Base-by-base conservation (phyloP, 1,140 invertebrate genomes). In the Drosophila gunungcola region DNA sequence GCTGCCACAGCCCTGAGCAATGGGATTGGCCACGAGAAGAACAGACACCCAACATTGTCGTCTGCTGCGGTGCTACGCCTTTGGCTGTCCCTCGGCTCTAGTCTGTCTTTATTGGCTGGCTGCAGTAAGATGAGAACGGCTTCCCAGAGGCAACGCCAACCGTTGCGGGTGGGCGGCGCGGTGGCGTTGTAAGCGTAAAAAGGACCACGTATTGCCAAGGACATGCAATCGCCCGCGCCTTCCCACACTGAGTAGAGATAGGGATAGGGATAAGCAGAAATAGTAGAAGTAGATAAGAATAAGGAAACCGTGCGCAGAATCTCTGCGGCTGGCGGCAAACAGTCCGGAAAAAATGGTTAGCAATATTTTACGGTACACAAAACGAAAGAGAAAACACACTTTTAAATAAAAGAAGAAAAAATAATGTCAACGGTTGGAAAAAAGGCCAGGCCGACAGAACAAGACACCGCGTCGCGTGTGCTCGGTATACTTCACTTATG, bases 261-360 rank as follows among this genome's bases (percentile, higher is more conserved):
- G 57, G 68, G 48, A 83, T 48, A 78, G 57, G 68, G 69, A 80
- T 78, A 80, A 76, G 56, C 49, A 51, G 65, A 70, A 70, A 58
- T 62, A 46, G 53, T 53, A 41, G 51, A 73, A 55, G 53, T 77
- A 78, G 74, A 78, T 77, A 76, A 76, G 72, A 76, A 73, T 63
- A 80, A 80, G 74, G 43, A 68, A 81, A 73, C 57, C 68, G 79
- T 90, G 81, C 81, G 85, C 81, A 90, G 86, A 83, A 85, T 81
- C 64, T 88, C 80, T 68, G 68, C 77, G 73, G 76, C 78, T 80
- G 57, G 53, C 65, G 74, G 61, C 65, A 88, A 80, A 90, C 77
- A 83, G 77, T 74, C 70, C 78, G 77, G 86, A 81, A 88, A 90
- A 90, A 88, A 88, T 88, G 64, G 63, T 58, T 70, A 74, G 69